These are phyloP conservation scores for Pangasius mekongensis DNA, from an alignment of 2,797 vertebrate species.

Conservation along the genomic window DNA sequence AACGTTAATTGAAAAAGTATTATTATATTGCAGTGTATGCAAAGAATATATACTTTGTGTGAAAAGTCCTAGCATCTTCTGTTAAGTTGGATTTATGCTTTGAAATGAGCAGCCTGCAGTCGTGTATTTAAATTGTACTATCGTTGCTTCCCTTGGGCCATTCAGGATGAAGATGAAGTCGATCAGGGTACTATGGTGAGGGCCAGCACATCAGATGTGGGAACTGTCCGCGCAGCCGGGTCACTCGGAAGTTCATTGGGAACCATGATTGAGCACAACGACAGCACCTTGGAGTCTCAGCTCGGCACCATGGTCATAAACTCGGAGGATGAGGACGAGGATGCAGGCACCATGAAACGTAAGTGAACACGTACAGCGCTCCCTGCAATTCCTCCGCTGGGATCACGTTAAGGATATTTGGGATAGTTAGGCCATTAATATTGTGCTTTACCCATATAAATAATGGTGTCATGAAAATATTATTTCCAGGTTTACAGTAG, in stretches of 20 bases:
- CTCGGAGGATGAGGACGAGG: conserved; percentile 82
- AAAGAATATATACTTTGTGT: not conserved
- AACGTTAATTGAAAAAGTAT: not conserved
- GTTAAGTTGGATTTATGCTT: not conserved
- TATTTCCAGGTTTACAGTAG: not conserved
- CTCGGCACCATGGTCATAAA: conserved; percentile 97
- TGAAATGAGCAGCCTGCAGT: not conserved
- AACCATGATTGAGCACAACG: conserved; percentile 84
- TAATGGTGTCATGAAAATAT: not conserved
- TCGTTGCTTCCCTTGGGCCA: not conserved
- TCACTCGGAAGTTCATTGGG: conserved; percentile 74
- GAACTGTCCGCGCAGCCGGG: conserved; percentile 81
- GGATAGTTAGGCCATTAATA: not conserved
- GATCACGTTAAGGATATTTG: not conserved
- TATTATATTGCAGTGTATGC: not conserved
- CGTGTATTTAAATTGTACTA: not conserved
- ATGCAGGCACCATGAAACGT: conserved; percentile 96
- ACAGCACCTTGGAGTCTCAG: conserved; percentile 81
- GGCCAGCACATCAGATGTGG: conserved; percentile 72
- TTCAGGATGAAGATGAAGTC: conserved; percentile 90
- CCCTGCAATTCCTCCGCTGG: not conserved
- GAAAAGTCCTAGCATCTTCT: not conserved
- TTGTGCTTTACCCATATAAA: not conserved
- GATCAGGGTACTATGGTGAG: conserved; percentile 95
- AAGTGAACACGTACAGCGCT: conserved; percentile 62